Evolutionary conservation across 2,797 vertebrate species (phyloP).

Genomic region (Apogon hyalosoma): DNA sequence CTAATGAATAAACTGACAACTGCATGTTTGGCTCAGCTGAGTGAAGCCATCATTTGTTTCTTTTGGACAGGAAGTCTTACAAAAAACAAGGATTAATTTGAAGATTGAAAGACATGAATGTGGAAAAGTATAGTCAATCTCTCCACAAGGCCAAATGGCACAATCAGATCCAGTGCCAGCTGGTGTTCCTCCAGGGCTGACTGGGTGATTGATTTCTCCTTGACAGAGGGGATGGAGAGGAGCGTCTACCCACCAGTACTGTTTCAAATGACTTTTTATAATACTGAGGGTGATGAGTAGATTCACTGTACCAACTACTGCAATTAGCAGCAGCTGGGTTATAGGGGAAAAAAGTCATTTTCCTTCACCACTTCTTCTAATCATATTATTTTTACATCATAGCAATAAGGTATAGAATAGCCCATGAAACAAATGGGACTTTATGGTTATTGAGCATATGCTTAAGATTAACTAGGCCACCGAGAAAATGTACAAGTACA

Average conservation of each 20-base stretch:
- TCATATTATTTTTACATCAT: too few relatives aligned
- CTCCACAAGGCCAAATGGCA: conserved; percentile 64
- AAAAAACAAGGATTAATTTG: conserved; percentile 73
- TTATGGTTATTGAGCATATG: too few relatives aligned
- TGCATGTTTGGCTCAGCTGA: conserved; percentile 31
- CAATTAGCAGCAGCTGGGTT: conserved; percentile 17
- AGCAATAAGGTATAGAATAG: too few relatives aligned
- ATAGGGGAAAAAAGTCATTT: too few relatives aligned
- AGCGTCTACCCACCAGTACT: conserved; percentile 42
- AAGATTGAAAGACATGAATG: conserved; percentile 65
- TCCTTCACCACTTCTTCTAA: too few relatives aligned
- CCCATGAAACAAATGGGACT: too few relatives aligned
- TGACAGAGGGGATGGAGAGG: conserved; percentile 64
- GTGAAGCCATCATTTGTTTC: conserved; percentile 46
- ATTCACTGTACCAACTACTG: conserved; percentile 47
- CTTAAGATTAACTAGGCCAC: too few relatives aligned
- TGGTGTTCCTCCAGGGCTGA: conserved; percentile 69
- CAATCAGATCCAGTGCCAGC: conserved; percentile 69
- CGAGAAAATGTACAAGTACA: too few relatives aligned
- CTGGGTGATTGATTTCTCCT: conserved; percentile 77
- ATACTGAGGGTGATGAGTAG: conserved; percentile 37
- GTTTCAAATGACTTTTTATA: conserved; percentile 53
- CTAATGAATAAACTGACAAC: conserved; percentile 40
- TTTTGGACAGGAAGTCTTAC: conserved; percentile 53
- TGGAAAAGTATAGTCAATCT: conserved; percentile 58